phyloP scores from a whole-genome alignment of 2,113 vertebrate genomes.

The Gobio gobio region DNA sequence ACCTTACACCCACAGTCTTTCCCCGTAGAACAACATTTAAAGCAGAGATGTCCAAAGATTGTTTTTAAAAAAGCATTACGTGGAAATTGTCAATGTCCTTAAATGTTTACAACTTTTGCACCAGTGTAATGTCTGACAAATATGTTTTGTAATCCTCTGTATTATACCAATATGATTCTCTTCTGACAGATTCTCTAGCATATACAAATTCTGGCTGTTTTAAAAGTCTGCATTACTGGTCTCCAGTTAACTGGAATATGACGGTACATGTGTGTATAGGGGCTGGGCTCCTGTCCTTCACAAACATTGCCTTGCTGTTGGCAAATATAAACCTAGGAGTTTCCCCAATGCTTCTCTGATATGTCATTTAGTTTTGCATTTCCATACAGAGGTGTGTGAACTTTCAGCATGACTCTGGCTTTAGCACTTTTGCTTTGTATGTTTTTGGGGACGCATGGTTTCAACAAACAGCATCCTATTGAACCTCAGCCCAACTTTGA shows the following conservation, averaged over 20 bases:
- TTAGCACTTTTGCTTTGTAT: conserved; percentile 30
- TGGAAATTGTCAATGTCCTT: not conserved
- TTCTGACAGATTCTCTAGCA: not conserved
- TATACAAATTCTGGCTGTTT: not conserved
- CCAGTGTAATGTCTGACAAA: not conserved
- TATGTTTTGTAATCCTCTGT: not conserved
- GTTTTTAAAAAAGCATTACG: not conserved
- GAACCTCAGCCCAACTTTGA: conserved; percentile 52
- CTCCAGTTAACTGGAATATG: not conserved
- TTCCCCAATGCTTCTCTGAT: conserved; percentile 8
- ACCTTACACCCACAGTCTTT: not conserved
- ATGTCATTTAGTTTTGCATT: not conserved
- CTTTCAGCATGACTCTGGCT: conserved; percentile 47
- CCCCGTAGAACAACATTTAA: not conserved
- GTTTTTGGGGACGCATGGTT: conserved; percentile 26
- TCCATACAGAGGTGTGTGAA: conserved; percentile 1
- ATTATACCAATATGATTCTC: not conserved
- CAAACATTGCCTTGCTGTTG: conserved; percentile 43
- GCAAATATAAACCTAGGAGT: conserved; percentile 39
- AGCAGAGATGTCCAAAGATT: not conserved
- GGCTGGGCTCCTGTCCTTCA: conserved; percentile 14
- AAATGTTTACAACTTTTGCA: not conserved
- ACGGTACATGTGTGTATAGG: conserved; percentile 19
- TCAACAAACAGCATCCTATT: conserved; percentile 30
- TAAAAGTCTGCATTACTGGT: not conserved